Evolutionary conservation across 2,888 invertebrate genomes (phyloP).

Genomic region (Zygaena filipendulae): DNA sequence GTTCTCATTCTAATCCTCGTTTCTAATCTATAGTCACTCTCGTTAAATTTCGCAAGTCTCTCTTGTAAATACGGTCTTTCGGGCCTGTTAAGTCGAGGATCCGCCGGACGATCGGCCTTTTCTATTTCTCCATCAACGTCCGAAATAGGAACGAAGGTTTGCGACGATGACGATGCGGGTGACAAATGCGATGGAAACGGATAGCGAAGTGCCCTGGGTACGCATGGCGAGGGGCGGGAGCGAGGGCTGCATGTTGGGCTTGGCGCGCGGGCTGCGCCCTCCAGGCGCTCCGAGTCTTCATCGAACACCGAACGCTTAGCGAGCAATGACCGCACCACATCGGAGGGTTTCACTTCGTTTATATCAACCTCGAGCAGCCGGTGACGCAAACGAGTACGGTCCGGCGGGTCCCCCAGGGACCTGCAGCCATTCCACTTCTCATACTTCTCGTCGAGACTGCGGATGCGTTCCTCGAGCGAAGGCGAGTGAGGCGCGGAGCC

Average conservation of each 20-base stretch:
- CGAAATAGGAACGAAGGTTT: slow-evolving; percentile 9
- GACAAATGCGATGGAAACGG: slow-evolving; percentile 79
- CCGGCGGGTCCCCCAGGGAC: slow-evolving; percentile 67
- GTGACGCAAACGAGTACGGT: slow-evolving; percentile 73
- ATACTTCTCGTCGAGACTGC: slow-evolving; percentile 92
- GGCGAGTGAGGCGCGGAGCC: slow-evolving; percentile 80
- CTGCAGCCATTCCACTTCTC: slow-evolving; percentile 84
- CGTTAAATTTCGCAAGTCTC: slow-evolving; percentile 26
- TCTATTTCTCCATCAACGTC: slow-evolving; percentile 6
- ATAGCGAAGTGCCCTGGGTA: slow-evolving; percentile 22
- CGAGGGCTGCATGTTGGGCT: slow-evolving; percentile 54
- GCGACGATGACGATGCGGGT: slow-evolving; percentile 63
- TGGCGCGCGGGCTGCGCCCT: slow-evolving; percentile 88
- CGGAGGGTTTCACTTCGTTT: slow-evolving; percentile 88
- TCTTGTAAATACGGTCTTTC: slow-evolving; percentile 25
- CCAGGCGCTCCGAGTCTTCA: slow-evolving; percentile 92
- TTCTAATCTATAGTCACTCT: slow-evolving; percentile 30
- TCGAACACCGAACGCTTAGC: slow-evolving; percentile 96
- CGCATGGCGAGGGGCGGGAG: slow-evolving; percentile 44
- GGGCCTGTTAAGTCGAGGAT: slow-evolving; percentile 29
- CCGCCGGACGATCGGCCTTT: slow-evolving; percentile 21
- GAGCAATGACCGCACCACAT: slow-evolving; percentile 91
- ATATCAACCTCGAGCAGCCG: slow-evolving; percentile 83
- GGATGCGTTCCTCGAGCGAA: slow-evolving; percentile 88
- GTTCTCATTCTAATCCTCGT: slow-evolving; percentile 67